Evolutionary conservation across 2,113 vertebrate species (phyloP), one percentile per base, ranked within the genome.

Genomic region (Electrona antarctica): DNA sequence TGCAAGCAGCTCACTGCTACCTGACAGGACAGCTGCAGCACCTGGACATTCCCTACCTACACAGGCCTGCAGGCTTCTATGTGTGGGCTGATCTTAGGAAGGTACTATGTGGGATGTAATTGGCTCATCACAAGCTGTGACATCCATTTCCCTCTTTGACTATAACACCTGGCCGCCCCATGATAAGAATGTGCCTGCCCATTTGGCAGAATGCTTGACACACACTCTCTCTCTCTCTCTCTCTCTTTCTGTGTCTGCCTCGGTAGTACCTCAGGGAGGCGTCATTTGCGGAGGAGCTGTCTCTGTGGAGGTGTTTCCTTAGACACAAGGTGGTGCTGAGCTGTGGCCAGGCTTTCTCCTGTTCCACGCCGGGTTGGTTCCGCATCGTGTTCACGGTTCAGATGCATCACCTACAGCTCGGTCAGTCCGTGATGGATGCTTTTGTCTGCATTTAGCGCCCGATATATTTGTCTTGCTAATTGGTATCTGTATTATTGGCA

Each of bases 21-120:
- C 73, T 99, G 73, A 92, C 93, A 0, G 88, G 90, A 49, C 95
- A 97, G 86, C 93, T 99, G 81, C 91, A 69, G 83, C 87, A 82
- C 1, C 78, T 98, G 59, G 94, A 93, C 3, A 70, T 98, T 73
- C 96, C 95, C 8, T 97, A 95, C 73, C 92, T 99, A 71, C 89
- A 95, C 77, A 88, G 93, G 2, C 90, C 92, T 0, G 94, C 96
- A 0, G 91, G 96, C 13, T 93, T 98, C 81, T 98, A 94, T 75
- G 88, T 98, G 73, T 99, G 98, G 98, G 94, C 92, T 0, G 96
- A 99, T 76, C 89, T 99, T 85, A 94, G 96, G 73, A 96, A 98
- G 95, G 97, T 99, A 80, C 69, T 9, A 11, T 57, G 33, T 12
- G 7, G 29, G 7, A 7, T 21, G 8, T 21, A 14, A 7, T n/a